These are phyloP conservation scores for Galleria mellonella DNA, from an alignment of 1,140 invertebrate genomes.

Conservation along the genomic window DNA sequence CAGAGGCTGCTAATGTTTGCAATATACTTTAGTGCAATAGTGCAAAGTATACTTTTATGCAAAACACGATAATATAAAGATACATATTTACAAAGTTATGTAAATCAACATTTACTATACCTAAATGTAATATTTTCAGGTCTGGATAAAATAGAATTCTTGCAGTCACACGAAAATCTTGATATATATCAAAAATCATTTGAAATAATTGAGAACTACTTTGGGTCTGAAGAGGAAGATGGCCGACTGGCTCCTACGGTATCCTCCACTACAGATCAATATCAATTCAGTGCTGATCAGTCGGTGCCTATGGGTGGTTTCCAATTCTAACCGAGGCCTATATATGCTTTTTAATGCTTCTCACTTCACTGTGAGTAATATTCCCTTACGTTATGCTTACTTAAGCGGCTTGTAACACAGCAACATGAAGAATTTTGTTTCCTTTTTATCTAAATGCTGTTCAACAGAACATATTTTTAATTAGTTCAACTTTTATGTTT, in stretches of 20 bases:
- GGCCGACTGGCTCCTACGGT: slow-evolving; percentile 86
- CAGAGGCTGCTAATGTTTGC: no score
- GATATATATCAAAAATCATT: slow-evolving; percentile 98
- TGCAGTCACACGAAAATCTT: slow-evolving; percentile 97
- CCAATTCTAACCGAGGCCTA: slow-evolving; percentile 78
- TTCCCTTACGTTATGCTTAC: slow-evolving; percentile 7
- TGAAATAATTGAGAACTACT: slow-evolving; percentile 97
- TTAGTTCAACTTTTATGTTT: no score
- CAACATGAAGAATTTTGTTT: no score
- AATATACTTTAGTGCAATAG: no score
- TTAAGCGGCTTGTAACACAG: neutral
- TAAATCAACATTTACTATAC: no score
- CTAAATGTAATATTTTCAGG: slow-evolving; percentile 73
- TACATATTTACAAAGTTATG: no score
- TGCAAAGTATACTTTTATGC: no score
- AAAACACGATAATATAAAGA: no score
- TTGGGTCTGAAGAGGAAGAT: slow-evolving; percentile 92
- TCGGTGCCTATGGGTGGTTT: slow-evolving; percentile 85
- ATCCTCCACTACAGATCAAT: slow-evolving; percentile 85
- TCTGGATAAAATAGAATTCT: slow-evolving; percentile 97
- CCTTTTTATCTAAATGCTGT: no score
- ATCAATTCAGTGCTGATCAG: slow-evolving; percentile 83
- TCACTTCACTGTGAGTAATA: slow-evolving; percentile 37
- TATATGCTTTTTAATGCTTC: slow-evolving; percentile 12
- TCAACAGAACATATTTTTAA: no score